phyloP scores from a whole-genome alignment of 2,797 vertebrate genomes.

The Yasuhikotakia modesta region DNA sequence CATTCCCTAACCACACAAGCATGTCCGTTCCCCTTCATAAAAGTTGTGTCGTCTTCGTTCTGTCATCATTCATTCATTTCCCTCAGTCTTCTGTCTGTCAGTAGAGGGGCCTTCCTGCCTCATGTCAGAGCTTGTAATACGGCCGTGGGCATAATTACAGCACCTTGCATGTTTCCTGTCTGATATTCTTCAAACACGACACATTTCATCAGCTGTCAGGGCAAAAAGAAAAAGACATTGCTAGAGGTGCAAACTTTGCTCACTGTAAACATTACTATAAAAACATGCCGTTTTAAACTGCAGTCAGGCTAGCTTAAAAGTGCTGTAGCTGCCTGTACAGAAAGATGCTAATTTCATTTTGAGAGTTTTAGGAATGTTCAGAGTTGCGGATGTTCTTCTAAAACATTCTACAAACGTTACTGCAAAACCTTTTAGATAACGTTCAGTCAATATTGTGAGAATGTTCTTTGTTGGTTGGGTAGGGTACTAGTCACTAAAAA shows the following conservation, averaged over 20 bases:
- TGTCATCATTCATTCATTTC: conserved; percentile 36
- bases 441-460: too few relatives aligned
- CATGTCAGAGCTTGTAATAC: conserved; percentile 49
- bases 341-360: too few relatives aligned
- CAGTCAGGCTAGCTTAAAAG: too few relatives aligned
- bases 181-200: conserved; percentile 30
- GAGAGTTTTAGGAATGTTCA: too few relatives aligned
- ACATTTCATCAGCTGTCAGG: conserved; percentile 39
- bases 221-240: conserved; percentile 22
- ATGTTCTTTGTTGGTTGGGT: too few relatives aligned
- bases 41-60: conserved; percentile 12
- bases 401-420: too few relatives aligned
- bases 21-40: conserved; percentile 20
- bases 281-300: neutral
- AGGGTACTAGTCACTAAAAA: too few relatives aligned
- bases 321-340: too few relatives aligned
- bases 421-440: too few relatives aligned
- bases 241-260: conserved; percentile 38
- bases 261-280: conserved; percentile 10
- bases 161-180: conserved; percentile 49
- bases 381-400: too few relatives aligned
- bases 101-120: conserved; percentile 16
- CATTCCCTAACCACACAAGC: conserved; percentile 32
- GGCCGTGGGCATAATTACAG: conserved; percentile 52
- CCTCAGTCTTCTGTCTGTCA: conserved; percentile 4